Evolutionary conservation across 1,140 invertebrate species (phyloP), one percentile per base, ranked within the genome.

Genomic region (Kradibia gibbosae): DNA sequence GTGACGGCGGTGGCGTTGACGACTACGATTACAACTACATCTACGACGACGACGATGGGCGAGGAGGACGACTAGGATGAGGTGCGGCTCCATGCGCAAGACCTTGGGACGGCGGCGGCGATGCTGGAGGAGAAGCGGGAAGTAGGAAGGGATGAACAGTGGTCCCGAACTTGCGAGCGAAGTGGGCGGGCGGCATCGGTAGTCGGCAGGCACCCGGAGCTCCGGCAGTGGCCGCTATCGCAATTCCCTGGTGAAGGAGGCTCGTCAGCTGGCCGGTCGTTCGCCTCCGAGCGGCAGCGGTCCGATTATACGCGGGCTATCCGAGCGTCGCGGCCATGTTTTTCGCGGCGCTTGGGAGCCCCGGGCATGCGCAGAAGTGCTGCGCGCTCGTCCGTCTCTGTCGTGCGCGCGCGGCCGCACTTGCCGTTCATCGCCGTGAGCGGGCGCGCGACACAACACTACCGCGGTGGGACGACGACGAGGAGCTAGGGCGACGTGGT

Each of bases 371-470:
- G 62, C 62, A 67, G 7, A 4, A 31, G 17, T 1, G 62, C 50
- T 5, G 7, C 62, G 62, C 34, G 62, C 34, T 67, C 62, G 62
- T 67, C 62, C 36, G 34, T 67, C 62, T 67, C 36, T 39, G 34
- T 67, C 22, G 62, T 15, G 31, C 60, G 31, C 60, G 62, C 62
- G 62, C 62, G 34, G n/a, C 15, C 62, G 20, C 34, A 67, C 70
- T 48, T 45, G 45, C 42, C 42, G 70, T 72, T 50, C 50, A 39
- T 72, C 42, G 45, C 42, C 42, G 42, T 72, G 42, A 48, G 42
- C 42, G 42, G 42, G 70, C 70, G 70, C 70, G 42, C 70, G 42
- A 45, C n/a, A n/a, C n/a, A 53, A 17, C 45, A 45, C 70, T 72
- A n/a, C 70, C 62, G 34, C 34, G 62, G 13, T 39, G 34, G 34